These are phyloP conservation scores for Scomber colias DNA, from an alignment of 2,113 vertebrate genomes.

Conservation along the genomic window DNA sequence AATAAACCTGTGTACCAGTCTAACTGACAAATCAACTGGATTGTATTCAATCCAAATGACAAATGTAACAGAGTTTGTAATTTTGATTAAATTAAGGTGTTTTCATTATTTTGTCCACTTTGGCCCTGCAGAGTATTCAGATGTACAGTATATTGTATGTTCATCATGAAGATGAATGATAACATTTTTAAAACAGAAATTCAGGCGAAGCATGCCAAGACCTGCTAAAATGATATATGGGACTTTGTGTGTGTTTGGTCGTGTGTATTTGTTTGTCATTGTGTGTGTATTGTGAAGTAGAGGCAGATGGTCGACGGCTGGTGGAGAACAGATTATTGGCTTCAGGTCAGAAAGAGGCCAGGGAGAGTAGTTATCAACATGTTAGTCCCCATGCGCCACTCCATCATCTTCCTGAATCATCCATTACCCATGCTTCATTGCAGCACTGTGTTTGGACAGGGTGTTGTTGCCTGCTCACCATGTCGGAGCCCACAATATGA, in stretches of 20 bases:
- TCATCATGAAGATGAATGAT: not conserved
- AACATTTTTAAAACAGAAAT: not conserved
- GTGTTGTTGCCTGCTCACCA: conserved; percentile 1
- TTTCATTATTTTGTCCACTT: no score
- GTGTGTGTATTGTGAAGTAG: not conserved
- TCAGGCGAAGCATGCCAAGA: not conserved
- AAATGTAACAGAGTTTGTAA: no score
- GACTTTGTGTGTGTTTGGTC: not conserved
- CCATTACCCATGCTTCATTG: conserved; percentile 53
- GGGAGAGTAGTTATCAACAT: conserved; percentile 47
- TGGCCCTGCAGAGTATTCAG: no score
- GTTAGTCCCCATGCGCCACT: conserved; percentile 39
- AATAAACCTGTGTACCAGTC: no score
- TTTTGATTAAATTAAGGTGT: no score
- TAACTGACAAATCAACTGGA: no score
- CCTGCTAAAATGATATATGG: not conserved
- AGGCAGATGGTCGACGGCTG: conserved; percentile 33
- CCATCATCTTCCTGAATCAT: conserved; percentile 48
- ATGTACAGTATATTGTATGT: not conserved
- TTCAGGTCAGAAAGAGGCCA: conserved; percentile 31
- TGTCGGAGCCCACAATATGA: conserved; percentile 15
- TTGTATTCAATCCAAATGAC: no score
- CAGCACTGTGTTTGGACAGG: conserved; percentile 40
- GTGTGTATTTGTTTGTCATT: not conserved
- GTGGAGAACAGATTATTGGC: conserved; percentile 60